Base-by-base conservation (phyloP, 2,113 vertebrate genomes). In the Panurus biarmicus region DNA sequence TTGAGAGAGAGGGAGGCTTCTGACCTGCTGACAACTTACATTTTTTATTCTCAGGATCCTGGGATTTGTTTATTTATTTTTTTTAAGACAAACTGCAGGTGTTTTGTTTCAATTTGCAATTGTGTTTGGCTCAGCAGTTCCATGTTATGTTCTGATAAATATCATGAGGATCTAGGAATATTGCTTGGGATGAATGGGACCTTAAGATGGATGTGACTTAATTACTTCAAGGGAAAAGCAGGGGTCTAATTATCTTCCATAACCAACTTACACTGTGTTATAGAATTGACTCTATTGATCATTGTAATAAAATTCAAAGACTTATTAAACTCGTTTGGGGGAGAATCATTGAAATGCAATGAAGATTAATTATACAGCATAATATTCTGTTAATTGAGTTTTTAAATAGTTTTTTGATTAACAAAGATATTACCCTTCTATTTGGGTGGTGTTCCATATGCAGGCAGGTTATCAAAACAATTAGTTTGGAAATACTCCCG, bases 361-460 rank as follows among this genome's bases (percentile, higher is more conserved):
- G 97, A 98, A 98, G 98, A 98, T 98, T 98, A 98, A 98, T 98
- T 98, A 97, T 96, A 89, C 95, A 97, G 96, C 86, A 91, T 97
- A 97, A 97, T 97, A 91, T 97, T 97, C 95, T 97, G 83, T 97
- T 98, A 98, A 98, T 98, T 98, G 97, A 98, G 97, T 97, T 98
- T 98, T 98, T 96, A 97, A 98, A 97, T 97, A 98, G 96, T 97
- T 97, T 98, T 98, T 98, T 98, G 96, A 98, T 98, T 98, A 98
- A 96, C 97, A 96, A 90, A 95, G 95, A 92, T 98, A 96, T 97
- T 97, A 96, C 97, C 97, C 97, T 95, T 96, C 70, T 89, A 91
- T 97, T 97, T 96, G 87, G 94, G 89, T 96, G 90, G 91, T 83
- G 92, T 94, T 97, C 97, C 85, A 47, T 74, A 73, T 75, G 85